Conservation (phyloP, 2,797 vertebrate species). For the Hippocampus kuda region DNA sequence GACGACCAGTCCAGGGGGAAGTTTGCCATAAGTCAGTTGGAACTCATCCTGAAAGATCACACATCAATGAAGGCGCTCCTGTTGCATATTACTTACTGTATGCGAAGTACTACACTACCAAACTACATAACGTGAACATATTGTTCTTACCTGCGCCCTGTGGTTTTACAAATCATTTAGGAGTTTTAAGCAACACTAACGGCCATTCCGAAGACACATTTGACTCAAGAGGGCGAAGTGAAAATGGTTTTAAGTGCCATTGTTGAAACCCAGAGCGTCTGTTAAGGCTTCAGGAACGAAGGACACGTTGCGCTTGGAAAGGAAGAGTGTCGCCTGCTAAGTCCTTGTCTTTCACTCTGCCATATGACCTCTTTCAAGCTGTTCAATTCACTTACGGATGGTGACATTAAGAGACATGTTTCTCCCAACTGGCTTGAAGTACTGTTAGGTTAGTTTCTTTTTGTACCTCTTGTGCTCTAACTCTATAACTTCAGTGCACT, state of each 20-base stretch:
- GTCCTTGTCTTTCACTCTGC: background rate
- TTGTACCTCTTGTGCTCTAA: background rate
- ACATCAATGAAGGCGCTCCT: background rate
- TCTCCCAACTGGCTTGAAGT: background rate
- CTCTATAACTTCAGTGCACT: background rate
- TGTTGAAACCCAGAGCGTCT: background rate
- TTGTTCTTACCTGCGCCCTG: background rate
- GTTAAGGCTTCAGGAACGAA: background rate
- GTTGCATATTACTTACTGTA: background rate
- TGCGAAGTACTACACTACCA: background rate
- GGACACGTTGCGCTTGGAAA: background rate
- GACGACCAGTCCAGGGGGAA: too few species aligned
- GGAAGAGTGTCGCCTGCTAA: background rate
- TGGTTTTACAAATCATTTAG: background rate
- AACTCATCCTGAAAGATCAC: background rate
- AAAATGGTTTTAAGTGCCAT: background rate
- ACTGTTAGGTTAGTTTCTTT: background rate
- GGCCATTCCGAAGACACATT: background rate
- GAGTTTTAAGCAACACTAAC: background rate
- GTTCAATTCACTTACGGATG: background rate
- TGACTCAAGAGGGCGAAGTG: background rate
- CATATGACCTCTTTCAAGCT: slow-evolving; percentile 1
- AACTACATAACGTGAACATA: background rate
- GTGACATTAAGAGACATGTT: background rate
- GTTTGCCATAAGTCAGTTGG: too few species aligned